Percentiles rank a stretch among this genome's conserved stretches.
Conservation (phyloP, 2,888 invertebrate genomes). For the Drosophila aldrichi region DNA sequence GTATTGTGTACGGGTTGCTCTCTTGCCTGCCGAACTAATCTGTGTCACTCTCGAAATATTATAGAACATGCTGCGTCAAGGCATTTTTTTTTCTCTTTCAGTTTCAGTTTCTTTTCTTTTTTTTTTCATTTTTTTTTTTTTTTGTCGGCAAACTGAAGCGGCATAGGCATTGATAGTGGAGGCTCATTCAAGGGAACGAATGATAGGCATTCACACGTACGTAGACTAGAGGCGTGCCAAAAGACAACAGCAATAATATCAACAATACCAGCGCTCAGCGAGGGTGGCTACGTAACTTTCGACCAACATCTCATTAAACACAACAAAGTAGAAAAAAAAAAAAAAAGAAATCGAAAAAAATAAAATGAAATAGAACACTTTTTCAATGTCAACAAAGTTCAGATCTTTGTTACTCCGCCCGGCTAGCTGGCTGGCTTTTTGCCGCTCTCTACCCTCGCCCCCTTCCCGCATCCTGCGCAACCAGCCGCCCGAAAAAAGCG, state of each 20-base stretch:
- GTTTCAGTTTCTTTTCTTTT: too few relatives aligned
- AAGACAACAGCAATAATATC: constrained; percentile 47
- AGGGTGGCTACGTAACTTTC: constrained; percentile 9
- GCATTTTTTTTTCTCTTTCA: constrained; percentile 15
- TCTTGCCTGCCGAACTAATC: constrained; percentile 45
- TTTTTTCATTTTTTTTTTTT: not conserved
- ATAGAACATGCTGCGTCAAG: constrained; percentile 68
- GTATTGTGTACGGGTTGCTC: not conserved
- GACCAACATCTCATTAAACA: not conserved
- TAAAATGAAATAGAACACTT: not conserved
- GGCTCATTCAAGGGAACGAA: constrained; percentile 15
- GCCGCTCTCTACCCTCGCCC: not conserved
- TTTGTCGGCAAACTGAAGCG: not conserved
- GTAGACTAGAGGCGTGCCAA: constrained; percentile 31
- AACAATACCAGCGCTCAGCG: constrained; percentile 29
- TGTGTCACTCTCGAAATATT: constrained; percentile 50
- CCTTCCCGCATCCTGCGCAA: not conserved
- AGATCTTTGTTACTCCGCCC: constrained; percentile 1
- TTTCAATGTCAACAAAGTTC: constrained; percentile 6
- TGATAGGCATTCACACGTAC: constrained; percentile 2
- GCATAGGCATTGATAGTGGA: constrained; percentile 34
- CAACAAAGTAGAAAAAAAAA: not conserved
- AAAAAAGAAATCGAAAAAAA: too few relatives aligned
- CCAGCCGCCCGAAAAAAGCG: not conserved
- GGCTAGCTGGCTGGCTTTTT: not conserved